These are phyloP conservation scores for Orchesella flavescens DNA, from an alignment of 2,888 invertebrate species.

Conservation along the genomic window DNA sequence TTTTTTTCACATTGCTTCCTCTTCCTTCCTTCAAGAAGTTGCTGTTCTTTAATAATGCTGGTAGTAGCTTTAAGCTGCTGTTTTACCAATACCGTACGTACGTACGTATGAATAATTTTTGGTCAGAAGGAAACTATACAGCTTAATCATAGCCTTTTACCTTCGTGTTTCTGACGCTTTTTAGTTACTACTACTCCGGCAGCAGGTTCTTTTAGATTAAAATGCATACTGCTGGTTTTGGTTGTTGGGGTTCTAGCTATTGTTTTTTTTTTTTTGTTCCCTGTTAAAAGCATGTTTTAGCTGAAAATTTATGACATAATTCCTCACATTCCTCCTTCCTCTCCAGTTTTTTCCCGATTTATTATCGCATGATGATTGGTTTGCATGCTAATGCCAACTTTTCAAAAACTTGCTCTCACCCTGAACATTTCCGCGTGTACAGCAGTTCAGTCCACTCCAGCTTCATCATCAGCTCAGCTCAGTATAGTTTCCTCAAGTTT, in stretches of 20 bases:
- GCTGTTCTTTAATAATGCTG: too few species aligned
- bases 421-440: not conserved
- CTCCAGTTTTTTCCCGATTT: not conserved
- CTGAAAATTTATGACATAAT: slow-evolving; percentile 47
- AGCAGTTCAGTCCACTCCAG: too few species aligned
- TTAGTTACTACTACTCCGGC: not conserved
- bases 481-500: too few species aligned
- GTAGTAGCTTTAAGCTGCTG: too few species aligned
- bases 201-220: too few species aligned
- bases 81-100: too few species aligned
- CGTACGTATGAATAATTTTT: too few species aligned
- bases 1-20: too few species aligned
- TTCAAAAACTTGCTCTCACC: not conserved
- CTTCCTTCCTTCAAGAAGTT: too few species aligned
- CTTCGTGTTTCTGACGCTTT: slow-evolving; percentile 1
- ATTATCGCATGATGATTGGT: slow-evolving; percentile 54
- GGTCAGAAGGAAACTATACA: not conserved
- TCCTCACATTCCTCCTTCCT: slow-evolving; percentile 18
- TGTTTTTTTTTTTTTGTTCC: slow-evolving; percentile 6
- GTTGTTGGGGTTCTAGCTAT: too few species aligned
- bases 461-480: too few species aligned
- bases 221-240: too few species aligned
- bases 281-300: slow-evolving; percentile 38
- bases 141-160: slow-evolving; percentile 3
- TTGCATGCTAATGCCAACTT: slow-evolving; percentile 46